phyloP scores from a whole-genome alignment of 2,113 vertebrate genomes.

The Alectura lathami region DNA sequence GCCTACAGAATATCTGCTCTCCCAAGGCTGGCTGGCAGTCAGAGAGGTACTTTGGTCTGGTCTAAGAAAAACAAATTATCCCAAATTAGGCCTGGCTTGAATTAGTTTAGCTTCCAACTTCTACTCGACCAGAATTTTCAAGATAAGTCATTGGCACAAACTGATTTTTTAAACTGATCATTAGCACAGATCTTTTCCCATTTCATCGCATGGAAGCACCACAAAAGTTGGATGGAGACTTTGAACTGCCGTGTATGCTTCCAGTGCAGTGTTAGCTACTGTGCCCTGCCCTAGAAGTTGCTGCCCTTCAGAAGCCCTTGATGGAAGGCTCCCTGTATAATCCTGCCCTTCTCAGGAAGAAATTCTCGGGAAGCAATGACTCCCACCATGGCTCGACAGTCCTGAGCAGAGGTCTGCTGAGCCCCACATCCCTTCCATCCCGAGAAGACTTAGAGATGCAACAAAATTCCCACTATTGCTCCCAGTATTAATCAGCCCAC shows the following conservation, averaged over 20 bases:
- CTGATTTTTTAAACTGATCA: background rate
- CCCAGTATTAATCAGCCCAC: background rate
- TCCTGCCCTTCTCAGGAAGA: background rate
- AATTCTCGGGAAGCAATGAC: background rate
- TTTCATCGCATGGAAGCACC: background rate
- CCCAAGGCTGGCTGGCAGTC: background rate
- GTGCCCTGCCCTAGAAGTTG: background rate
- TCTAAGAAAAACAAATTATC: background rate
- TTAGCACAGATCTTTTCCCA: background rate
- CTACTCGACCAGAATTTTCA: background rate
- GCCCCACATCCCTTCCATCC: background rate
- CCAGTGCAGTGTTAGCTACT: background rate
- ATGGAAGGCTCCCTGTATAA: background rate
- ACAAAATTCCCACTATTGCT: background rate
- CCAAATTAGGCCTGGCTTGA: background rate
- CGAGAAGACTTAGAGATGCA: rapidly evolving
- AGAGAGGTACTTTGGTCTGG: background rate
- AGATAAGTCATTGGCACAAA: background rate
- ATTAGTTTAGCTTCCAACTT: background rate
- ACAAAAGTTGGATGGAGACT: background rate
- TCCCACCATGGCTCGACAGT: background rate
- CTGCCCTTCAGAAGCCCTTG: background rate
- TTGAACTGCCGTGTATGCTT: background rate
- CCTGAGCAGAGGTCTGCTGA: background rate
- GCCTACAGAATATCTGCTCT: background rate